phyloP scores from a whole-genome alignment of 1,140 invertebrate species.

The Bathynomus jamesi region DNA sequence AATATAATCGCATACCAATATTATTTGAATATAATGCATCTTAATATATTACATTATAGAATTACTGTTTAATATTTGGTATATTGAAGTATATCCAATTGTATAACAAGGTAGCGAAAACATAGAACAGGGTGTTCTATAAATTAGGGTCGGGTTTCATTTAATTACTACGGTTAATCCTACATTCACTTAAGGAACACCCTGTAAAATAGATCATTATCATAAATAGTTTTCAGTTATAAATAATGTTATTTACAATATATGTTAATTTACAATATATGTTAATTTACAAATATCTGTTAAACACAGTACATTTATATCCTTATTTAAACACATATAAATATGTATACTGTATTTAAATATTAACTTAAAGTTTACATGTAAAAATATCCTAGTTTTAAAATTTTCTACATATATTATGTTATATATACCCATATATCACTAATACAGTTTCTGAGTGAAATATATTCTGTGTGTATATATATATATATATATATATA shows the following conservation, averaged over 20 bases:
- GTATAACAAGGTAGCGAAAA: too few species aligned
- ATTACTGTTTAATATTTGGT: background rate
- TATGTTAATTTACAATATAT: background rate
- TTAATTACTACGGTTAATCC: too few species aligned
- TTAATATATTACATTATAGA: background rate
- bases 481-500: background rate
- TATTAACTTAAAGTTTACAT: background rate
- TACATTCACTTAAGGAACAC: too few species aligned
- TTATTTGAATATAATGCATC: background rate
- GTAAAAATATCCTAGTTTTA: too few species aligned
- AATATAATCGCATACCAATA: background rate
- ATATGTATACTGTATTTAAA: background rate
- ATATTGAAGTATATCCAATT: background rate
- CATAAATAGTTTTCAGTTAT: too few species aligned
- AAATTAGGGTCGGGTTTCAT: too few species aligned
- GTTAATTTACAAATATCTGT: background rate
- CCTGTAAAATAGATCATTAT: too few species aligned
- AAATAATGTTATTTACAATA: too few species aligned
- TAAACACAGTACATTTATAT: background rate
- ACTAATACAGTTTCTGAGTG: too few species aligned
- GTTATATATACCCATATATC: background rate
- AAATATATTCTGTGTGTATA: background rate
- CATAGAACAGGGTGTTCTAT: too few species aligned
- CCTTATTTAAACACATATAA: background rate
- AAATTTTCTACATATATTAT: too few species aligned